Percentiles rank a stretch among this genome's conserved stretches.
These are phyloP conservation scores for Ormyrus pomaceus DNA, from an alignment of 2,888 invertebrate species.

Conservation along the genomic window DNA sequence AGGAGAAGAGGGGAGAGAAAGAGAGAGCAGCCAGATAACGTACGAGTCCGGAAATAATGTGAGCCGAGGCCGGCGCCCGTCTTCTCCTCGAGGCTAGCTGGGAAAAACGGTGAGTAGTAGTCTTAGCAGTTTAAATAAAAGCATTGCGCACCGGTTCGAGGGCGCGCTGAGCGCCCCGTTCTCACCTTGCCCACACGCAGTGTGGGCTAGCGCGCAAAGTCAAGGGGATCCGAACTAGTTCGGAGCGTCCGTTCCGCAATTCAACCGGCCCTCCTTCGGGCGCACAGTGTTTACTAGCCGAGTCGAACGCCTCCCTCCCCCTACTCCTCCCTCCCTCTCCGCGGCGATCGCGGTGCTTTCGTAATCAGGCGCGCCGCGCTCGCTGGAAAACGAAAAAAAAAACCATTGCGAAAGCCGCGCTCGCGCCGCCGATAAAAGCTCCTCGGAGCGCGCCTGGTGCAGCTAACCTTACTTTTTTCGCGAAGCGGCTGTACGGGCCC, in stretches of 20 bases:
- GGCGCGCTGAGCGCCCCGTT: slow-evolving; percentile 22
- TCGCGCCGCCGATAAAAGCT: background rate
- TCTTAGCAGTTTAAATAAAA: background rate
- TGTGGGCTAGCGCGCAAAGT: background rate
- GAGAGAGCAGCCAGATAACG: background rate
- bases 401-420: background rate
- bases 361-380: slow-evolving; percentile 2
- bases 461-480: slow-evolving; percentile 37
- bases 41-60: slow-evolving; percentile 59
- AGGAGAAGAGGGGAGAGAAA: background rate
- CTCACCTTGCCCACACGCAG: slow-evolving; percentile 26
- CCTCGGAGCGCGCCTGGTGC: background rate
- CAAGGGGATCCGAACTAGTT: background rate
- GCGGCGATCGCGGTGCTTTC: background rate
- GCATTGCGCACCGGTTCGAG: background rate
- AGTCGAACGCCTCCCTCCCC: background rate
- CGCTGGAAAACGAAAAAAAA: background rate
- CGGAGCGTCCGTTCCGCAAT: background rate
- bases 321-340: background rate
- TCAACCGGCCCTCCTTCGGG: background rate
- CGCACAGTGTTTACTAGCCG: background rate
- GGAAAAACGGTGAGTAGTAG: slow-evolving; percentile 61
- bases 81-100: slow-evolving; percentile 14
- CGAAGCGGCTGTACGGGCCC: background rate
- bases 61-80: slow-evolving; percentile 47